Base-by-base conservation (phyloP, 2,113 vertebrate genomes). In the Laterallus jamaicensis region DNA sequence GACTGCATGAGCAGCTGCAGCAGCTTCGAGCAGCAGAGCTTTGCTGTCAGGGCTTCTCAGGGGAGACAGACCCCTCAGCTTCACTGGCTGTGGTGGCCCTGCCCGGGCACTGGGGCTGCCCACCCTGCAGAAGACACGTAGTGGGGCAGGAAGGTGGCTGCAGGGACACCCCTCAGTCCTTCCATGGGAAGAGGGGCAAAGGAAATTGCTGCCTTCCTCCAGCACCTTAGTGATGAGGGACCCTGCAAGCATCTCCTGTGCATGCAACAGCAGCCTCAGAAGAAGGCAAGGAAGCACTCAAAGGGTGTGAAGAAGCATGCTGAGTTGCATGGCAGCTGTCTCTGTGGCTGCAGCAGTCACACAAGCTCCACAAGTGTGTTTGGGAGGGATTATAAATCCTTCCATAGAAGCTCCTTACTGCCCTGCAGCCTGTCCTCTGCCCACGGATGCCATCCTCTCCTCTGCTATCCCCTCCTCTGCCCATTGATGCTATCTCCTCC, bases 271-370 rank as follows among this genome's bases (percentile, higher is more conserved):
- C 14, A 26, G 9, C 16, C 11, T 4, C 29, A 20, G 39, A 4
- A 11, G 31, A 31, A 24, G 35, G 12, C 29, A 16, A 40, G 73
- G 50, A 15, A 71, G 21, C 19, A 14, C 14, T 7, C 6, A 7
- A 28, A 35, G 52, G 1, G 50, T 22, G 9, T 9, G 86, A 42
- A 15, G 42, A 26, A 26, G 28, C 0, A 2, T 3, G 13, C 67
- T 12, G 3, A 1, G 1, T 4, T 22, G 42, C 4, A 1, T 8
- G 58, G 10, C 19, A 20, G 2, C 14, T 10, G n/a, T 9, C 39
- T 55, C 62, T 9, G 32, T 10, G 35, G 16, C 40, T n/a, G 54
- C 62, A 75, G 47, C 76, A 22, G 47, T 21, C 18, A n/a, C 39
- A 6, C 28, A n/a, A 44, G 67, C 21, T 49, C 47, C 29, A 47